A percentile compares a stretch with the other conserved stretches of the same genome.
phyloP scores from a whole-genome alignment of 2,113 vertebrate genomes.

The Anguilla rostrata region DNA sequence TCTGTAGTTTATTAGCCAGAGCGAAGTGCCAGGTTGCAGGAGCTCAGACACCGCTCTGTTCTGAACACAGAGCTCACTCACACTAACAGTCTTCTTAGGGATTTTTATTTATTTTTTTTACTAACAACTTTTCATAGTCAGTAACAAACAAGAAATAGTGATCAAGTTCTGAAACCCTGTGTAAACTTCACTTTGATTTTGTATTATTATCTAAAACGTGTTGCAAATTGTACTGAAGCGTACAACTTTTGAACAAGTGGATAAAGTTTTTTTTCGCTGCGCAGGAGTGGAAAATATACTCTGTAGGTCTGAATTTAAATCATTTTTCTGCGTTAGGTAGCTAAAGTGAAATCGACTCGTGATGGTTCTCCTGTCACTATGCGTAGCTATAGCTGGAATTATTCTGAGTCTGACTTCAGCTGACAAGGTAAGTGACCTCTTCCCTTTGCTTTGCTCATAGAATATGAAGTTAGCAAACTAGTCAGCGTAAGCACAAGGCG shows the following conservation, averaged over 20 bases:
- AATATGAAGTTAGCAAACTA: not conserved
- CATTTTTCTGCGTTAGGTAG: conserved; percentile 36
- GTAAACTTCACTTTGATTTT: conserved; percentile 36
- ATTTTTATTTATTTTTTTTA: conserved; percentile 44
- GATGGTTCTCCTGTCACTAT: conserved; percentile 85
- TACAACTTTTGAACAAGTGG: conserved; percentile 48
- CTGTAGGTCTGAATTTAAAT: conserved; percentile 35
- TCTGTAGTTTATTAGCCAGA: conserved; percentile 69
- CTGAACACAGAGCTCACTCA: conserved; percentile 52
- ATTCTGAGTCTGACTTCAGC: conserved; percentile 74
- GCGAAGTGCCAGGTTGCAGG: conserved; percentile 52
- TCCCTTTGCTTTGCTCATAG: not conserved
- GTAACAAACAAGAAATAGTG: conserved; percentile 45
- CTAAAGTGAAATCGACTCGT: conserved; percentile 64
- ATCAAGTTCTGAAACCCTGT: conserved; percentile 57
- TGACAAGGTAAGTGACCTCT: conserved; percentile 74
- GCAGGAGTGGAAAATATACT: conserved; percentile 21
- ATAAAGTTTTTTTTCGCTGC: conserved; percentile 36
- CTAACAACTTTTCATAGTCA: conserved; percentile 48
- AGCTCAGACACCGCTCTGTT: conserved; percentile 63
- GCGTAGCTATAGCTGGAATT: conserved; percentile 73
- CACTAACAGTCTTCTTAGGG: conserved; percentile 36
- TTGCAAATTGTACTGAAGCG: conserved; percentile 42
- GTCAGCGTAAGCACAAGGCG: not conserved
- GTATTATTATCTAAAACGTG: conserved; percentile 27